A percentile compares a stretch with the other conserved stretches of the same genome.
Conservation (phyloP, 2,113 vertebrate species). For the Notarius lentiginosus region DNA sequence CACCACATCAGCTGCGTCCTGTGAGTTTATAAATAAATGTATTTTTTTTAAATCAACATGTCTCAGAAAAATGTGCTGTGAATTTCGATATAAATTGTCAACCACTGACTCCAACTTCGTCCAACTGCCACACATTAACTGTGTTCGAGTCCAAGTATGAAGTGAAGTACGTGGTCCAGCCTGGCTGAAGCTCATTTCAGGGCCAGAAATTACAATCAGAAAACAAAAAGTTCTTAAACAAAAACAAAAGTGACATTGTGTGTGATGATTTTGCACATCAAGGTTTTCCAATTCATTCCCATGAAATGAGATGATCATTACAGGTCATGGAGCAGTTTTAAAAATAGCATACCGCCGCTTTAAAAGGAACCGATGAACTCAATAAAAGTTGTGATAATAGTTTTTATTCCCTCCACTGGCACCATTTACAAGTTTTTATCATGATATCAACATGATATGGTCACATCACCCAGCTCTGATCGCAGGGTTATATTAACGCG, state of each 20-base stretch:
- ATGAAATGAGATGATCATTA: background rate
- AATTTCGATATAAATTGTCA: background rate
- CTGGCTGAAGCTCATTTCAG: background rate
- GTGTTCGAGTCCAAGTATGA: background rate
- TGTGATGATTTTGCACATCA: background rate
- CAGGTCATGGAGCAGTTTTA: background rate
- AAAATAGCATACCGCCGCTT: background rate
- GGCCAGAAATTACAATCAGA: background rate
- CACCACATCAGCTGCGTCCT: too few species aligned
- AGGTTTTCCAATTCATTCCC: background rate
- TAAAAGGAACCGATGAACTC: background rate
- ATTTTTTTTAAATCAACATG: too few species aligned
- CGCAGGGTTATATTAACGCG: background rate
- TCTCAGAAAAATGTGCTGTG: too few species aligned
- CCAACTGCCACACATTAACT: too few species aligned
- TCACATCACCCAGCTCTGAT: too few species aligned
- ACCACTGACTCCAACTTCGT: background rate
- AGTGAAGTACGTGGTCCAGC: background rate
- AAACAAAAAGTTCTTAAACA: background rate
- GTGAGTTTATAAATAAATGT: too few species aligned
- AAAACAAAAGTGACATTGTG: background rate
- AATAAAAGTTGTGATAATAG: too few species aligned
- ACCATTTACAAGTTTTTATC: too few species aligned
- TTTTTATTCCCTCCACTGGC: too few species aligned
- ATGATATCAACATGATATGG: too few species aligned